A percentile compares a stretch with the other conserved stretches of the same genome.
phyloP scores from a whole-genome alignment of 35 echinoderm and acorn worm species.

The Heliocidaris tuberculata region DNA sequence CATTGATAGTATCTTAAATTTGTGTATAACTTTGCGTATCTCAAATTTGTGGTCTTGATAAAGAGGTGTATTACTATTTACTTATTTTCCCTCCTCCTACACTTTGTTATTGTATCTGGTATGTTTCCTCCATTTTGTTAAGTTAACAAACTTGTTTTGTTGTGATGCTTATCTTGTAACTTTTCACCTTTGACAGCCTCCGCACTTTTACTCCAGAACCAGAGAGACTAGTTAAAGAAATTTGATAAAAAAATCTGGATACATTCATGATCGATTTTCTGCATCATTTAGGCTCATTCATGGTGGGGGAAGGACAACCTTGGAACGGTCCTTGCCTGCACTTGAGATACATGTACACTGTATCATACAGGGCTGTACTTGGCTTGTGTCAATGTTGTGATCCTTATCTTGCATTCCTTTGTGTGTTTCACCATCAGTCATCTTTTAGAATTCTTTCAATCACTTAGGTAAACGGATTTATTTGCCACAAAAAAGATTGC shows the following conservation, averaged over 20 bases:
- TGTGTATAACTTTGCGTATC: too few relatives aligned
- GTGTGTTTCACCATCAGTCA: constrained; percentile 2
- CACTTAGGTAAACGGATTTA: background rate
- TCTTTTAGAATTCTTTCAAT: background rate
- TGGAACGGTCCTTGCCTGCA: background rate
- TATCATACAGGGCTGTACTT: background rate
- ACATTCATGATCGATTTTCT: background rate
- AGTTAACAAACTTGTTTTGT: background rate
- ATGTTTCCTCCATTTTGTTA: background rate
- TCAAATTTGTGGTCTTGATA: too few relatives aligned
- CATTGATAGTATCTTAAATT: too few relatives aligned
- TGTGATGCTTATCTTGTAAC: background rate
- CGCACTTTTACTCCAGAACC: background rate
- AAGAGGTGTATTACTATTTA: too few relatives aligned
- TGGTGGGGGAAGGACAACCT: background rate
- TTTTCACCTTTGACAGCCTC: too few relatives aligned
- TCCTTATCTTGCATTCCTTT: background rate
- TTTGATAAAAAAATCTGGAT: background rate
- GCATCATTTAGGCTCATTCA: background rate
- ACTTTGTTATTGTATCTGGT: too few relatives aligned
- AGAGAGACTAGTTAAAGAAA: background rate
- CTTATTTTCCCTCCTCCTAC: too few relatives aligned
- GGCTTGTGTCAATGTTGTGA: background rate
- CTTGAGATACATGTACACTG: background rate
- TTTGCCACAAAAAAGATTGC: background rate